phyloP scores from a whole-genome alignment of 1,140 invertebrate genomes.

The Aphelinus certus region DNA sequence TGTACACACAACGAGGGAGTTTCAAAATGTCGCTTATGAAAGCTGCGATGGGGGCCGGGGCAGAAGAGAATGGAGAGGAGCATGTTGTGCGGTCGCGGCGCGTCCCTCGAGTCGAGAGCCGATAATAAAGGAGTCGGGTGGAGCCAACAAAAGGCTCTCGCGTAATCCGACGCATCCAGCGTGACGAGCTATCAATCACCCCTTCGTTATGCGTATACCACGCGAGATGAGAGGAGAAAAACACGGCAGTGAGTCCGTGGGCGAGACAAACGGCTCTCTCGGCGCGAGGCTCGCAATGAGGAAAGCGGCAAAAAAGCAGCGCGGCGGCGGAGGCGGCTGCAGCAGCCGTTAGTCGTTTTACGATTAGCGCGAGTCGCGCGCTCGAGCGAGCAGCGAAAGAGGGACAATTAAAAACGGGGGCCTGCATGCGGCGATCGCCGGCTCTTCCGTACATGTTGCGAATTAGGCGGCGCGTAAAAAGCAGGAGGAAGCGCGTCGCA shows the following conservation, averaged over 20 bases:
- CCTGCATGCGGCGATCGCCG: not conserved
- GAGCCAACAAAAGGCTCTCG: not conserved
- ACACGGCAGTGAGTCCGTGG: too few species aligned
- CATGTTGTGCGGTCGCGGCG: not conserved
- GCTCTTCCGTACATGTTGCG: not conserved
- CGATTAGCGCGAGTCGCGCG: too few species aligned
- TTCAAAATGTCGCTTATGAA: too few species aligned
- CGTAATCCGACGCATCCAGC: slow-evolving; percentile 4
- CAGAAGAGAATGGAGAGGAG: not conserved
- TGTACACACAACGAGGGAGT: too few species aligned
- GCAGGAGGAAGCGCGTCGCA: too few species aligned
- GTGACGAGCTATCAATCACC: slow-evolving; percentile 24
- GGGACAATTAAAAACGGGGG: not conserved
- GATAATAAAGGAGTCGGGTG: not conserved
- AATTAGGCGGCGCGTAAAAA: not conserved
- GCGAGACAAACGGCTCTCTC: too few species aligned
- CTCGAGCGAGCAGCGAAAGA: not conserved
- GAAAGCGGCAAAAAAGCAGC: too few species aligned
- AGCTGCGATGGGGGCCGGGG: not conserved
- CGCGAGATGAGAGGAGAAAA: too few species aligned
- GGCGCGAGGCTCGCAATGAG: too few species aligned
- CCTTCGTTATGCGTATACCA: not conserved
- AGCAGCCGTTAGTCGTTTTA: too few species aligned
- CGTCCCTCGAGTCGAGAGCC: not conserved
- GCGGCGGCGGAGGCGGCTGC: too few species aligned